Percentiles rank a stretch among this genome's conserved stretches.
These are phyloP conservation scores for Dunckerocampus dactyliophorus DNA, from an alignment of 2,113 vertebrate species.

Conservation along the genomic window DNA sequence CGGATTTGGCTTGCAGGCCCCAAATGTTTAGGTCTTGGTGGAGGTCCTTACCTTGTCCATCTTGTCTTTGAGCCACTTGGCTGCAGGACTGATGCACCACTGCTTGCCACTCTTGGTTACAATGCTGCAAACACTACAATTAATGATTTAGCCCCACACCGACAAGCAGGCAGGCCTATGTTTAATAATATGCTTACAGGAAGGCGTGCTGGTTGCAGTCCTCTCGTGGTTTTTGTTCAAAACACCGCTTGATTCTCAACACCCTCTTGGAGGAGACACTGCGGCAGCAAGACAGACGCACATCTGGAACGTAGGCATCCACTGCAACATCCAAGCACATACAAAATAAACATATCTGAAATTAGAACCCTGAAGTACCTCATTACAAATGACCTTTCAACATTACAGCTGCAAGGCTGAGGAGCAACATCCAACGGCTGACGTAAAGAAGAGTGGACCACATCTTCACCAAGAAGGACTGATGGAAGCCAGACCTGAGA, in stretches of 20 bases:
- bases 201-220: conserved; percentile 31
- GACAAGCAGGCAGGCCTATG: neutral
- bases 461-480: conserved; percentile 21
- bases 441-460: neutral
- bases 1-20: too few relatives aligned
- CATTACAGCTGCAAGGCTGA: conserved; percentile 20
- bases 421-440: conserved; percentile 13
- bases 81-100: conserved; percentile 13
- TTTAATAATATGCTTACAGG: conserved; percentile 24
- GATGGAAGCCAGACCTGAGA: neutral
- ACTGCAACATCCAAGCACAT: conserved; percentile 13
- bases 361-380: neutral
- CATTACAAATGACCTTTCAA: conserved; percentile 24
- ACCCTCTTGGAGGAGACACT: neutral
- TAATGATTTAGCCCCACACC: neutral
- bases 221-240: neutral
- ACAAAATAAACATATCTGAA: neutral
- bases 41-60: conserved; percentile 19
- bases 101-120: fast-evolving
- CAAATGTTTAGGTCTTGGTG: neutral
- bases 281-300: conserved; percentile 9
- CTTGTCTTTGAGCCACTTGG: conserved; percentile 23
- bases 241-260: neutral
- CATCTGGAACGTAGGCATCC: neutral
- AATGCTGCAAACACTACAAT: conserved; percentile 13